Percentiles rank a stretch among this genome's conserved stretches.
Conservation (phyloP, 2,888 invertebrate species). For the Nebria brevicollis region DNA sequence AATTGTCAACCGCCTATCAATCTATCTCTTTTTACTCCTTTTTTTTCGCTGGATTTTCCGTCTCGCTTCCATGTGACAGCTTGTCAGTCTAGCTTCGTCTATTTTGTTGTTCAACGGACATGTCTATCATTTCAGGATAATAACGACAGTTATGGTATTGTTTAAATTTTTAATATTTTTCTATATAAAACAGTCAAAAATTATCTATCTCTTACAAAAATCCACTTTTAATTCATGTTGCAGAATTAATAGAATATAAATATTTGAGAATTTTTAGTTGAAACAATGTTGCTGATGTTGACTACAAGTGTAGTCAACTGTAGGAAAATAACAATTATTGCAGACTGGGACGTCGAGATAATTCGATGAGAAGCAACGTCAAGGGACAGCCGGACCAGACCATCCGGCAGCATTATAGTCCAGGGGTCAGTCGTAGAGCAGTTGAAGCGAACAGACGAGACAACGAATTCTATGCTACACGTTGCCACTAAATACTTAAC, state of each 20-base stretch:
- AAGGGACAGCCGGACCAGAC: not conserved
- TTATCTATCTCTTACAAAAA: too few relatives aligned
- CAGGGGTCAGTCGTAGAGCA: not conserved
- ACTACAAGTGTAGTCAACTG: not conserved
- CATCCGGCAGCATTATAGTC: not conserved
- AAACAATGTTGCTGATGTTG: not conserved
- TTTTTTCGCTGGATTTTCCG: not conserved
- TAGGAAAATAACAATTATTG: not conserved
- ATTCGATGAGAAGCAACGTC: not conserved
- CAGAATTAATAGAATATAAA: not conserved
- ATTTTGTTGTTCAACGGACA: conserved; percentile 1
- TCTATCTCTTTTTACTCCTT: conserved; percentile 11
- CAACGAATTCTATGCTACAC: not conserved
- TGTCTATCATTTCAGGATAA: not conserved
- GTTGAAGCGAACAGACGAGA: not conserved
- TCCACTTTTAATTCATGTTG: too few relatives aligned
- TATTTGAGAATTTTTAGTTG: not conserved
- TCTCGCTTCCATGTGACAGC: not conserved
- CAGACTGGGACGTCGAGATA: not conserved
- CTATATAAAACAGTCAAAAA: not conserved
- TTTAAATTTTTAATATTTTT: not conserved
- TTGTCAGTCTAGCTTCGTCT: not conserved
- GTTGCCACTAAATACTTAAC: conserved; percentile 17
- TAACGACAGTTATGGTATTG: not conserved
- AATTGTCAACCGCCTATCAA: conserved; percentile 34